phyloP scores from a whole-genome alignment of 2,797 vertebrate genomes.

The Todus mexicanus region DNA sequence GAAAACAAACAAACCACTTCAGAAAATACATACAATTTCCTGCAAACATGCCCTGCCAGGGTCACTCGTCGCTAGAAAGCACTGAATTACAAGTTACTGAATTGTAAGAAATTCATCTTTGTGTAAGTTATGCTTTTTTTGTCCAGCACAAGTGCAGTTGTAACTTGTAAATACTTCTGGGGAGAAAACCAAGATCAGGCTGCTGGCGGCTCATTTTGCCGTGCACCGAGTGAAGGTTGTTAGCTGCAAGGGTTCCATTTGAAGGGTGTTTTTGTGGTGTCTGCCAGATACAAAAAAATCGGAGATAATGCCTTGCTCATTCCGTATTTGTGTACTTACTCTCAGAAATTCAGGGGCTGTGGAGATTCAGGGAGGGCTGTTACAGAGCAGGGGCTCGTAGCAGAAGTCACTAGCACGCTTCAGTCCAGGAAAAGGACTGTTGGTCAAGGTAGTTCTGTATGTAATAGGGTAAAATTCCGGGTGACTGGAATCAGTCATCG shows the following conservation, averaged over 20 bases:
- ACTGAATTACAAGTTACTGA: not conserved
- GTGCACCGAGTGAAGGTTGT: not conserved
- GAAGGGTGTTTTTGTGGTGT: not conserved
- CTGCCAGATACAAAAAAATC: not conserved
- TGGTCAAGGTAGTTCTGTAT: not conserved
- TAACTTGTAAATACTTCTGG: not conserved
- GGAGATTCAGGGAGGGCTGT: not conserved
- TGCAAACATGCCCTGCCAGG: not conserved
- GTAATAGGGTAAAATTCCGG: not conserved
- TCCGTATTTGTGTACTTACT: not conserved
- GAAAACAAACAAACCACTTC: not conserved
- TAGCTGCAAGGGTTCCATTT: not conserved
- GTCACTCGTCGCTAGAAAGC: not conserved
- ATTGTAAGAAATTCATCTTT: not conserved
- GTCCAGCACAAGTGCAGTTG: not conserved
- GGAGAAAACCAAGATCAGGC: not conserved
- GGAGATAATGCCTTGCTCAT: not conserved
- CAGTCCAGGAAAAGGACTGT: not conserved
- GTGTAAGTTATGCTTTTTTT: not conserved
- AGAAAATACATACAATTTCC: not conserved
- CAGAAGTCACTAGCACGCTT: fast-evolving
- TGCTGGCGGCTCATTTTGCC: not conserved
- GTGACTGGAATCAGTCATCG: not conserved
- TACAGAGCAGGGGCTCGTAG: not conserved
- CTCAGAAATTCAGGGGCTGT: not conserved